Evolutionary conservation across 2,113 vertebrate genomes (phyloP).

Genomic region (Canis aureus): DNA sequence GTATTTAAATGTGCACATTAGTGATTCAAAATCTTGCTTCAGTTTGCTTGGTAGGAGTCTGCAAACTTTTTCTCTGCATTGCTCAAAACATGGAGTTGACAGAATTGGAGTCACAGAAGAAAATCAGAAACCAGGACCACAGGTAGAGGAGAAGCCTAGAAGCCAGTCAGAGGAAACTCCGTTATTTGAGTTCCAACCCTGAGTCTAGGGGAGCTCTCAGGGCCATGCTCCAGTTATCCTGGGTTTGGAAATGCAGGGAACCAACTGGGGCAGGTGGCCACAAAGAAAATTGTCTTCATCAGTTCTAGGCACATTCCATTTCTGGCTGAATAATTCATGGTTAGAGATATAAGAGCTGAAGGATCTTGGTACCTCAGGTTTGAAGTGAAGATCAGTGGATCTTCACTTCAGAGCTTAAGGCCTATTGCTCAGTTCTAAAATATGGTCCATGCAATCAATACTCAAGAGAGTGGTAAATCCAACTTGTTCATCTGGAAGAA

Average conservation of each 20-base stretch:
- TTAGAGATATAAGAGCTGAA: neutral
- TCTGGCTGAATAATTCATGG: neutral
- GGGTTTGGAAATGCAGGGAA: neutral
- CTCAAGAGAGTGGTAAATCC: neutral
- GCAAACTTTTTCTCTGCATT: neutral
- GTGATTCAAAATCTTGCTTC: slow-evolving; percentile 20
- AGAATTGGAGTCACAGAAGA: neutral
- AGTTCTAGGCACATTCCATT: neutral
- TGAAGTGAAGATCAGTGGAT: neutral
- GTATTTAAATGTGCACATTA: slow-evolving; percentile 13
- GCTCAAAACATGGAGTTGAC: neutral
- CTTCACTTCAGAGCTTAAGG: neutral
- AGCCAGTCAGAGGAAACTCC: neutral
- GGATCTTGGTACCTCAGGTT: neutral
- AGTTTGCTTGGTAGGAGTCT: slow-evolving; percentile 14
- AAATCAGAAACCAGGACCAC: neutral
- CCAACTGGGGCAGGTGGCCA: neutral
- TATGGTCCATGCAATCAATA: neutral
- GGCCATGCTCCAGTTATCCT: neutral
- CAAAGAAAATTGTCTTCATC: neutral
- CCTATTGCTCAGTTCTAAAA: neutral
- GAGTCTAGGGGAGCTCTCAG: neutral
- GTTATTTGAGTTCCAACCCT: neutral
- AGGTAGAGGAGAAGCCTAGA: neutral
- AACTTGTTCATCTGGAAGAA: neutral